Conservation (phyloP, 2,797 vertebrate genomes). For the Neosilurus mollespiculum region DNA sequence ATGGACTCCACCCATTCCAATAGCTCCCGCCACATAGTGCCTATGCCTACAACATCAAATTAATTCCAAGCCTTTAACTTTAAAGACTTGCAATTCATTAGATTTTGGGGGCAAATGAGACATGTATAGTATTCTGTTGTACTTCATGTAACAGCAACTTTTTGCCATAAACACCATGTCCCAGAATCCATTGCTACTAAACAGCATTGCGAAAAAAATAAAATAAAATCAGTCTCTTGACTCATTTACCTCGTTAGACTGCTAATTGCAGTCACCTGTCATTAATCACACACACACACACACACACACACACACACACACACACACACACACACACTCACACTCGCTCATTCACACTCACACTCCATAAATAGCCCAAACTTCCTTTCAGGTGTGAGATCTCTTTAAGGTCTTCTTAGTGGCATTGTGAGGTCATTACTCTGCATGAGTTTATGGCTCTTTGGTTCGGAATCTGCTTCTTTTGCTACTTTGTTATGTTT, state of each 20-base stretch:
- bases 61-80: neutral
- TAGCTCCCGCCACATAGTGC: no score
- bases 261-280: slow-evolving; percentile 5
- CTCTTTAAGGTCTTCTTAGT: neutral
- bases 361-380: no score
- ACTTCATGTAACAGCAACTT: neutral
- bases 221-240: neutral
- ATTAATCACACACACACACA: neutral
- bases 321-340: neutral
- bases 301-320: neutral
- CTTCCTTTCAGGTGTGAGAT: neutral
- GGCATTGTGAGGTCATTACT: neutral
- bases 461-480: neutral
- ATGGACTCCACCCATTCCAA: no score
- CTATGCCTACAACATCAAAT: no score
- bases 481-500: neutral
- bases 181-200: neutral
- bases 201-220: neutral
- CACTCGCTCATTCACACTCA: neutral
- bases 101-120: neutral
- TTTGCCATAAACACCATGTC: neutral
- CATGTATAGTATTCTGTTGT: neutral
- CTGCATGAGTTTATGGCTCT: neutral
- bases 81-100: neutral
- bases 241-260: neutral